phyloP scores from a whole-genome alignment of 2,888 invertebrate genomes.

The Minunthozetes semirufus region DNA sequence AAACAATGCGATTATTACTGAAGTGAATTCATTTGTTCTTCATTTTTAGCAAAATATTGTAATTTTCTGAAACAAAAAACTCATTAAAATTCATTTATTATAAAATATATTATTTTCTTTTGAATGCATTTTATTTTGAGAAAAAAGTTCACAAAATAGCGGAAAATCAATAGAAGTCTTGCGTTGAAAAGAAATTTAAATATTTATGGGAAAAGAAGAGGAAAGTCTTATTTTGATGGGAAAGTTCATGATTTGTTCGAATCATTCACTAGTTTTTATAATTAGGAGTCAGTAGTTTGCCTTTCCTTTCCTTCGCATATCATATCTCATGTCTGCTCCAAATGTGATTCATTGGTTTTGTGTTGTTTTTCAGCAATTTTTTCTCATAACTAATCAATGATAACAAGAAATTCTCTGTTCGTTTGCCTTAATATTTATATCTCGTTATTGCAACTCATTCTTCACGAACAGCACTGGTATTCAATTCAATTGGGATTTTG shows the following conservation, averaged over 20 bases:
- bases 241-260: background rate
- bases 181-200: slow-evolving; percentile 5
- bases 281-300: background rate
- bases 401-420: background rate
- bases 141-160: background rate
- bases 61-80: no score
- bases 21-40: background rate
- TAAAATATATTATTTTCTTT: no score
- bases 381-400: background rate
- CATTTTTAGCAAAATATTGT: no score
- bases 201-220: slow-evolving; percentile 3
- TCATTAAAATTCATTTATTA: no score
- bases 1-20: background rate
- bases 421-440: slow-evolving; percentile 19
- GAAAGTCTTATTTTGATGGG: background rate
- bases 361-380: background rate
- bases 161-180: background rate
- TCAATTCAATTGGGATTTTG: background rate
- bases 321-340: slow-evolving; percentile 6
- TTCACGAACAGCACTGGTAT: background rate
- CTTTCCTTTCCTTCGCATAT: background rate
- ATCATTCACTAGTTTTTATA: slow-evolving; percentile 10
- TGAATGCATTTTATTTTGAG: background rate
- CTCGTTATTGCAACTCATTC: slow-evolving; percentile 19
- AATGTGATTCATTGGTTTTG: background rate